These are phyloP conservation scores for Narcine bancroftii DNA, from an alignment of 2,113 vertebrate species.

Conservation along the genomic window DNA sequence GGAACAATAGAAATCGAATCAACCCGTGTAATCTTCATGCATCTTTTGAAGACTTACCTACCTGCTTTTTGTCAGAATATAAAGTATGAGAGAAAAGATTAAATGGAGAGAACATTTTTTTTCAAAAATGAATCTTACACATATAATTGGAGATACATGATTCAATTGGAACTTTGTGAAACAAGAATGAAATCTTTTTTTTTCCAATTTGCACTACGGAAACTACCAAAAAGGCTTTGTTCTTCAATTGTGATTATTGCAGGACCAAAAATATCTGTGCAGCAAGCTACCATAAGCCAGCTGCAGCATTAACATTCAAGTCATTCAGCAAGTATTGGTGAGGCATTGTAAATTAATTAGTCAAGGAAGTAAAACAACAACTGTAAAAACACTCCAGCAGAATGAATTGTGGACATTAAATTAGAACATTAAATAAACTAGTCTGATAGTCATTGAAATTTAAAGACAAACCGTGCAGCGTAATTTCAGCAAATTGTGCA, in stretches of 20 bases:
- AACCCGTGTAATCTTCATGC: not conserved
- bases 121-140: not conserved
- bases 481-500: not conserved
- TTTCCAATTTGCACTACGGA: not conserved
- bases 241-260: slow-evolving; percentile 21
- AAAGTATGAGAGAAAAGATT: not conserved
- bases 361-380: slow-evolving; percentile 34
- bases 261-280: slow-evolving; percentile 25
- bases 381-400: slow-evolving; percentile 34
- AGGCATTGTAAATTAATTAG: slow-evolving; percentile 27
- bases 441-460: not conserved
- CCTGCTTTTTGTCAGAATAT: not conserved
- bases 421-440: slow-evolving; percentile 37
- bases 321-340: slow-evolving; percentile 25
- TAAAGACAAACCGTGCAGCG: not conserved
- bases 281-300: slow-evolving; percentile 5
- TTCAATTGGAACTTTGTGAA: not conserved
- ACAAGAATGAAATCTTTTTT: not conserved
- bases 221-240: slow-evolving; percentile 13
- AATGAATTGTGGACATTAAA: slow-evolving; percentile 33
- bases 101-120: not conserved
- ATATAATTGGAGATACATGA: not conserved
- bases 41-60: not conserved
- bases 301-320: slow-evolving; percentile 33
- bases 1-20: not conserved